phyloP scores from a whole-genome alignment of 2,888 invertebrate species.

The Luperina testacea region DNA sequence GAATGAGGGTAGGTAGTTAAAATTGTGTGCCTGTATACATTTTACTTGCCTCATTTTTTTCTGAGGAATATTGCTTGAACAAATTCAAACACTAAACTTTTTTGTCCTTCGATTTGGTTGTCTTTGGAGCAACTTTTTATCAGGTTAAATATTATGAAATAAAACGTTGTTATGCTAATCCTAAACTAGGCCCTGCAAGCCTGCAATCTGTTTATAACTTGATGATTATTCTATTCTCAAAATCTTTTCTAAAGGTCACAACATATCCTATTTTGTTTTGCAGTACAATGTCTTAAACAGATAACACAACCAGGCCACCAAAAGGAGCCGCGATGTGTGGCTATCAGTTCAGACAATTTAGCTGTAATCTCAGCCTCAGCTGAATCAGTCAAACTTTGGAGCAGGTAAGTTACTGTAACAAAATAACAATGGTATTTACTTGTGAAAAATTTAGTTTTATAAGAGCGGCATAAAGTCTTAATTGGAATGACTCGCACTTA shows the following conservation, averaged over 20 bases:
- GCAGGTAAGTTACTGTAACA: conserved; percentile 90
- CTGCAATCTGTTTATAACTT: background rate
- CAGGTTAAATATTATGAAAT: background rate
- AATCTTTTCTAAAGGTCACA: background rate
- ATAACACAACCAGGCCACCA: conserved; percentile 95
- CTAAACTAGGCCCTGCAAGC: background rate
- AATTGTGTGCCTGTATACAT: background rate
- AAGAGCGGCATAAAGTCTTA: too few species aligned
- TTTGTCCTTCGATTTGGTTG: background rate
- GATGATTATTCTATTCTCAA: background rate
- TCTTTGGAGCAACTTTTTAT: background rate
- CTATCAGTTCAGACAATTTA: conserved; percentile 97
- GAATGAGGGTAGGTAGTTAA: conserved; percentile 84
- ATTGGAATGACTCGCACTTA: background rate
- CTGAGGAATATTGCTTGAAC: background rate
- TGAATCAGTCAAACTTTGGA: conserved; percentile 98
- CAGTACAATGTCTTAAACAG: conserved; percentile 90
- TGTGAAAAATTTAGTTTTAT: background rate
- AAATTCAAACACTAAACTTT: background rate
- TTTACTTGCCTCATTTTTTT: background rate
- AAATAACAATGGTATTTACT: background rate
- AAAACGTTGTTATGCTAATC: background rate
- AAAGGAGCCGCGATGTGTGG: conserved; percentile 95
- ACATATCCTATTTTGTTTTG: conserved; percentile 50
- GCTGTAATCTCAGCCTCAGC: conserved; percentile 96